Evolutionary conservation across 2,797 vertebrate genomes (phyloP), one percentile per base, ranked within the genome.

Genomic region (Falco rusticolus): DNA sequence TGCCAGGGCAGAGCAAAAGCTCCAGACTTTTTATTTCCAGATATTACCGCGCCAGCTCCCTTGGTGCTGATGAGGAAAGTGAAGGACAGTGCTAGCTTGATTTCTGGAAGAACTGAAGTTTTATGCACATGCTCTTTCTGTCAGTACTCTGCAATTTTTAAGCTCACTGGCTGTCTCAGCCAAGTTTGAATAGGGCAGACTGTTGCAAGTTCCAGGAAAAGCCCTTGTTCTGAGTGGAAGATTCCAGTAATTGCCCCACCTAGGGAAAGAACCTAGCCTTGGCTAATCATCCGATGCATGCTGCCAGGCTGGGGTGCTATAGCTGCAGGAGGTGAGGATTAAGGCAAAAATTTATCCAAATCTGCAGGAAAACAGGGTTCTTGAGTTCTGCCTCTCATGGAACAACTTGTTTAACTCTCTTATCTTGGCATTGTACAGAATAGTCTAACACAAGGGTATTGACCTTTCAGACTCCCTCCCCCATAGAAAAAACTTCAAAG

Each of bases 161-260:
- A 87, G 66, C 43, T 87, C 20, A 5, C 25, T 50, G 66, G 22
- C 48, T 65, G 33, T 70, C 66, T 66, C 80, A 79, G 84, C 71
- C 80, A 88, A 85, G 59, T 82, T 50, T 39, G 59, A 76, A 54
- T 11, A 68, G 53, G 47, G 84, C 51, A 88, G 80, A 61, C 0
- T 1, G 51, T 34, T 87, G 57, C 39, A 75, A 90, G 48, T 93
- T 92, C 83, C 84, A 79, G 86, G 68, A 95, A 96, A 83, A 90
- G 71, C 54, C 90, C 81, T 88, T 90, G 19, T 70, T 87, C 56
- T 66, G 34, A 63, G 53, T n/a, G 43, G 68, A 60, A 87, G 64
- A 90, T 85, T 90, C 76, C 86, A 85, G 76, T 87, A 78, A 60
- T 64, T 90, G 79, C 66, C 68, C 86, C 63, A 82, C 63, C 63